A percentile compares a stretch with the other conserved stretches of the same genome.
These are phyloP conservation scores for Atrichornis clamosus DNA, from an alignment of 2,113 vertebrate genomes.

Conservation along the genomic window DNA sequence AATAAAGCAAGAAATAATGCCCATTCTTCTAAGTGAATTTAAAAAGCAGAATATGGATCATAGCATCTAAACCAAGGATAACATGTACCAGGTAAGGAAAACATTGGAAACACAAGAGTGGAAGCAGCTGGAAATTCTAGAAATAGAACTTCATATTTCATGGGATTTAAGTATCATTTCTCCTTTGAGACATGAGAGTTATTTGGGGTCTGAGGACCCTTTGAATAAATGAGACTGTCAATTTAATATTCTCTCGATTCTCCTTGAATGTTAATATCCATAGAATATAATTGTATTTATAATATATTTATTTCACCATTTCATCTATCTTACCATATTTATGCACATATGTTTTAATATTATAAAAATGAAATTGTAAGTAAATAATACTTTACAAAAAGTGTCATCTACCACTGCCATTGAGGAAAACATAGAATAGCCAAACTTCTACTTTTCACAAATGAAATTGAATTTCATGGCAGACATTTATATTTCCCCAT, in stretches of 20 bases:
- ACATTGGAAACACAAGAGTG: fast-evolving
- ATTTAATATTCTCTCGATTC: neutral
- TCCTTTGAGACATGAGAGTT: neutral
- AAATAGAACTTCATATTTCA: neutral
- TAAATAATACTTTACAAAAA: neutral
- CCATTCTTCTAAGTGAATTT: neutral
- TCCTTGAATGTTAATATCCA: no score
- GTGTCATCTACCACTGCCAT: fast-evolving
- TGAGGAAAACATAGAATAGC: neutral
- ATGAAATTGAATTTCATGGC: neutral
- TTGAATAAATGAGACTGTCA: neutral
- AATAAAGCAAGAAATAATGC: neutral
- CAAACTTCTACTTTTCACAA: neutral
- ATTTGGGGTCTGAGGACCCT: neutral
- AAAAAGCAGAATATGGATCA: neutral
- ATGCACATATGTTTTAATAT: neutral
- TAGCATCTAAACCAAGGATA: neutral
- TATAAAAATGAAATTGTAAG: neutral
- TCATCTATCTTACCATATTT: neutral
- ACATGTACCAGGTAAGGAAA: neutral
- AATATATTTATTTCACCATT: neutral
- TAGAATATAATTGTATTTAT: neutral
- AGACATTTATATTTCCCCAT: neutral
- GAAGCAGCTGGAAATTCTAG: neutral
- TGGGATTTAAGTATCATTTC: neutral